These are phyloP conservation scores for Ranitomeya variabilis DNA, from an alignment of 2,113 vertebrate genomes.

Conservation along the genomic window DNA sequence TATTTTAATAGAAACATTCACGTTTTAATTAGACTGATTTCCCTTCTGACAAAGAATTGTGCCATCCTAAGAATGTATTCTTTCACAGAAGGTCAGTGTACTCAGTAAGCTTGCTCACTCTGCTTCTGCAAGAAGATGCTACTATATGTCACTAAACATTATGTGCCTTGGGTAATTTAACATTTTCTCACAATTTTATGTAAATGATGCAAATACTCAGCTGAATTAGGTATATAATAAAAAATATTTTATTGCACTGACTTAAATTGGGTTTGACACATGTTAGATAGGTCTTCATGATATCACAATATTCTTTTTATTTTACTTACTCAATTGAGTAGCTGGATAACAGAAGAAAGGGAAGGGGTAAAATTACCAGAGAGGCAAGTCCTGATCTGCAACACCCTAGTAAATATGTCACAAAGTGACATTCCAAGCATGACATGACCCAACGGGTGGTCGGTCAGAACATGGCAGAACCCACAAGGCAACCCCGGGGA, in stretches of 20 bases:
- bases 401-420: too few species aligned
- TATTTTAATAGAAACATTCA: conserved; percentile 30
- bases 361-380: too few species aligned
- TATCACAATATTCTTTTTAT: neutral
- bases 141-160: conserved; percentile 47
- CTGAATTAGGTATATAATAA: neutral
- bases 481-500: too few species aligned
- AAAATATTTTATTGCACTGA: neutral
- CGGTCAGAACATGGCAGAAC: too few species aligned
- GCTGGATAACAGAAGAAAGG: too few species aligned
- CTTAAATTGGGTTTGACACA: neutral
- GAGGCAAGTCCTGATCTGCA: too few species aligned
- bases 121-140: conserved; percentile 19
- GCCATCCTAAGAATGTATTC: neutral
- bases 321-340: neutral
- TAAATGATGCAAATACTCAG: neutral
- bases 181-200: conserved; percentile 6
- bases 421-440: too few species aligned
- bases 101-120: conserved; percentile 5
- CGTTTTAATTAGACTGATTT: conserved; percentile 33
- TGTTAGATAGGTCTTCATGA: neutral
- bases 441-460: too few species aligned
- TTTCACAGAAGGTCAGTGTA: conserved; percentile 25
- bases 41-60: conserved; percentile 12
- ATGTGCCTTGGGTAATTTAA: conserved; percentile 17